phyloP scores from a whole-genome alignment of 1,140 invertebrate species.

The Lepidurus apus region DNA sequence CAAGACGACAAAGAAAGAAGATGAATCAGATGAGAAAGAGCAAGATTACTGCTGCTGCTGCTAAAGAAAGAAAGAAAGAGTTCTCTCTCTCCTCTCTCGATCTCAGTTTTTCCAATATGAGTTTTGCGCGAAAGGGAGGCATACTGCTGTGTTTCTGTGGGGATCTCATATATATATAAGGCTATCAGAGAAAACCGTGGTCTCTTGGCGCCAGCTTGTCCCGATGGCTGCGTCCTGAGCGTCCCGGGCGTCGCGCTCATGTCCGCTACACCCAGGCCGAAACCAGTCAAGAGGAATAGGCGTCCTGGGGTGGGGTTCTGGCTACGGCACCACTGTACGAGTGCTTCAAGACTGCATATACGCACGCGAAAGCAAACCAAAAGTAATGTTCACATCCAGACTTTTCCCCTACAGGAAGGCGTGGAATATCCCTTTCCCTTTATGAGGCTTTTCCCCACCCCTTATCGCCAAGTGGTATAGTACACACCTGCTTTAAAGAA shows the following conservation, averaged over 20 bases:
- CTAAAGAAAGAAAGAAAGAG: background rate
- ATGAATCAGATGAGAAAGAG: conserved; percentile 4
- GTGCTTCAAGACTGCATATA: background rate
- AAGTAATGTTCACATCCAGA: background rate
- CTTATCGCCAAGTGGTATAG: no score
- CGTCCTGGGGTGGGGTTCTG: background rate
- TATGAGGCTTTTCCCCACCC: no score
- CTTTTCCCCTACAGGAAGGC: no score
- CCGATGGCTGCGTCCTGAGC: background rate
- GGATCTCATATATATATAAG: conserved; percentile 12
- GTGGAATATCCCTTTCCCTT: no score
- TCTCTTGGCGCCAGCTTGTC: conserved; percentile 20
- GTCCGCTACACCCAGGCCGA: background rate
- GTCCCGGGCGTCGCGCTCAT: conserved; percentile 4
- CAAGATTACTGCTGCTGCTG: conserved; percentile 1
- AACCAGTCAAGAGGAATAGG: background rate
- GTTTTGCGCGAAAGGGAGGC: background rate
- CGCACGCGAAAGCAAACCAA: background rate
- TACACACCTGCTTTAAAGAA: no score
- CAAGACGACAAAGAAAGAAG: background rate
- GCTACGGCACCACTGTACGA: background rate
- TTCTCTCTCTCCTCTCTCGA: background rate
- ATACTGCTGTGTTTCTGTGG: background rate
- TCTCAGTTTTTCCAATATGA: background rate
- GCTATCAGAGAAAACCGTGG: conserved; percentile 5